Evolutionary conservation across 2,888 invertebrate species (phyloP).

Genomic region (Cosmopolites sordidus): DNA sequence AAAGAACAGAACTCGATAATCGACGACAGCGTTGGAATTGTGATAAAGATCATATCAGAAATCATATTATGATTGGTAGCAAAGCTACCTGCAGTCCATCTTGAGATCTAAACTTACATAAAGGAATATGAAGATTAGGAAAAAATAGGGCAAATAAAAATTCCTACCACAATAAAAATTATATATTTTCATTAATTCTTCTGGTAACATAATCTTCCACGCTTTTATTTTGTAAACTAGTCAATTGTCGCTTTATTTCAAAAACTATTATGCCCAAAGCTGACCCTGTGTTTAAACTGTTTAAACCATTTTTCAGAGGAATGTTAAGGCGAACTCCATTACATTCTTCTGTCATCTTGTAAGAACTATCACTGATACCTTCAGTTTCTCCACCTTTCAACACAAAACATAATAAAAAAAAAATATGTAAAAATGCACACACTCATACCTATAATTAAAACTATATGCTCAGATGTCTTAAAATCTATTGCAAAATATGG

Average conservation of each 20-base stretch:
- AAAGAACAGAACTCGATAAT: too few relatives aligned
- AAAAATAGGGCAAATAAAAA: too few relatives aligned
- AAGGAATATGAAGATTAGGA: too few relatives aligned
- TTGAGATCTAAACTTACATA: too few relatives aligned
- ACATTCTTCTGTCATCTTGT: conserved; percentile 56
- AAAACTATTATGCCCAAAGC: conserved; percentile 80
- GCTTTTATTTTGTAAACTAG: neutral
- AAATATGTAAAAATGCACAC: neutral
- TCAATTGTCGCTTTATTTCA: conserved; percentile 69
- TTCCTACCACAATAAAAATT: too few relatives aligned
- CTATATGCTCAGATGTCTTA: conserved; percentile 52
- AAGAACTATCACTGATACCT: conserved; percentile 74
- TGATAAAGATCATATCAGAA: too few relatives aligned
- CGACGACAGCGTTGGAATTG: too few relatives aligned
- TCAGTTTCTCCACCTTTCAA: conserved; percentile 76
- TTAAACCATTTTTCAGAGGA: conserved; percentile 70
- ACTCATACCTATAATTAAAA: conserved; percentile 54
- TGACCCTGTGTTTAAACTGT: conserved; percentile 82
- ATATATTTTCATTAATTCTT: too few relatives aligned
- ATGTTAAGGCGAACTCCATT: conserved; percentile 69
- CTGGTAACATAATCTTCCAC: too few relatives aligned
- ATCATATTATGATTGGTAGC: too few relatives aligned
- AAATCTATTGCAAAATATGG: conserved; percentile 64
- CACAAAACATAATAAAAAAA: conserved; percentile 30
- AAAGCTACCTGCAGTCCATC: too few relatives aligned